Base-by-base conservation (phyloP, 2,888 invertebrate genomes). In the Amitus sp. region DNA sequence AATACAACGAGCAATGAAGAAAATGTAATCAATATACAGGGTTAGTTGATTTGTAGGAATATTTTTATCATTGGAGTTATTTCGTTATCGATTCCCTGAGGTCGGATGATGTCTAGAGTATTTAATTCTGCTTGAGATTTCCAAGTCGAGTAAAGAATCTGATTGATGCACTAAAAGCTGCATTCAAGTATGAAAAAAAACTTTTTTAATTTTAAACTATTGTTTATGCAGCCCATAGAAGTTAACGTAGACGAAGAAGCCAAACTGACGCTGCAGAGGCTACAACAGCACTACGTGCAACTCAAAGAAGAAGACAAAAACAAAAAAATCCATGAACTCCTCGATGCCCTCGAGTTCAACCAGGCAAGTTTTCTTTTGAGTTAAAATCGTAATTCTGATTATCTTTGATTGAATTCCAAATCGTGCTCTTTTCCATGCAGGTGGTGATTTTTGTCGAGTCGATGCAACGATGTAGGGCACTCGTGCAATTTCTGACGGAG, bases 201-300 rank as follows among this genome's bases (percentile, higher is more conserved):
- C 69, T 70, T 66, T 74, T 68, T n/a, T n/a, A n/a, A n/a, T n/a
- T n/a, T n/a, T n/a, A n/a, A n/a, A 68, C 67, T 65, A 58, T 58
- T 82, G 77, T 83, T 78, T 83, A 80, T 83, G 72, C 86, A 99
- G 92, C 99, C 99, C 3, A 97, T 99, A 98, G 99, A 99, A 86
- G 98, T 99, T 45, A 99, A 98, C 83, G 98, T 99, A 37, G 99
- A 99, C 78, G 98, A 99, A 80, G 99, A 99, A 86, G 97, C 98
- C 47, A 99, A 99, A 84, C 87, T 99, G 72, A 99, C 99, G 0
- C 87, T 99, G 69, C 99, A 99, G 76, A 99, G 99, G 65, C 87
- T 99, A 64, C 98, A 98, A 82, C 99, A 99, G 79, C 98, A 99
- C 84, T 99, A 99, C 80, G 96, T 98, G 46, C 99, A 99, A 83